Conservation (phyloP, 1,140 invertebrate genomes). For the Fopius arisanus region DNA sequence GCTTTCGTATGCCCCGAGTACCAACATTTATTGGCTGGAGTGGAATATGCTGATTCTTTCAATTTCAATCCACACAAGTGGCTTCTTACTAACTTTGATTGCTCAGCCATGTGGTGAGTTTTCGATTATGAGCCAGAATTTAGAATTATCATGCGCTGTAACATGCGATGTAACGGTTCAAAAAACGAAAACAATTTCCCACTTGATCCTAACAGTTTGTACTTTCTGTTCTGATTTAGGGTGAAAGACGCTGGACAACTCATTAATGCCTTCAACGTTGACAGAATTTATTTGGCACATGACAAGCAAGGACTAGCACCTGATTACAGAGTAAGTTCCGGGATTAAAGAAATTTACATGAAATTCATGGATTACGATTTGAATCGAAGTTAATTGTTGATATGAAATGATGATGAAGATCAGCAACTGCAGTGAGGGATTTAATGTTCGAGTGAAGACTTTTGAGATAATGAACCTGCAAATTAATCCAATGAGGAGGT, state of each 20-base stretch:
- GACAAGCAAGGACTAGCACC: slow-evolving; percentile 77
- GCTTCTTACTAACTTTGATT: slow-evolving; percentile 92
- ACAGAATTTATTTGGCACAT: slow-evolving; percentile 85
- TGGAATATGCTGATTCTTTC: slow-evolving; percentile 85
- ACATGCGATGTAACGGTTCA: too few relatives aligned
- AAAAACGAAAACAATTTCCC: too few relatives aligned
- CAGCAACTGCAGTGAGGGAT: not conserved
- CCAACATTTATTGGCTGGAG: slow-evolving; percentile 78
- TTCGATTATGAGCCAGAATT: too few relatives aligned
- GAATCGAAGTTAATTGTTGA: too few relatives aligned
- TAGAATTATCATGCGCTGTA: too few relatives aligned
- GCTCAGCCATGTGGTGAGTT: slow-evolving; percentile 80
- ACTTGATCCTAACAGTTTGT: too few relatives aligned
- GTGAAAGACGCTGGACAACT: slow-evolving; percentile 82
- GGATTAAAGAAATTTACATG: not conserved
- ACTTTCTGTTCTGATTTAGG: slow-evolving; percentile 59
- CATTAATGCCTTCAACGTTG: slow-evolving; percentile 89
- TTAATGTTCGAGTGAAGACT: not conserved
- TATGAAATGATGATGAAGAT: too few relatives aligned
- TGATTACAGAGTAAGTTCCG: slow-evolving; percentile 76
- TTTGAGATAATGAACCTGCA: not conserved
- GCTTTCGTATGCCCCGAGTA: slow-evolving; percentile 93
- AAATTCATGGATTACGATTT: too few relatives aligned
- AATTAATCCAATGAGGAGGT: not conserved
- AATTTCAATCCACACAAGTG: slow-evolving; percentile 95